These are phyloP conservation scores for Unio delphinus DNA, from an alignment of 2,888 invertebrate species.

Conservation along the genomic window DNA sequence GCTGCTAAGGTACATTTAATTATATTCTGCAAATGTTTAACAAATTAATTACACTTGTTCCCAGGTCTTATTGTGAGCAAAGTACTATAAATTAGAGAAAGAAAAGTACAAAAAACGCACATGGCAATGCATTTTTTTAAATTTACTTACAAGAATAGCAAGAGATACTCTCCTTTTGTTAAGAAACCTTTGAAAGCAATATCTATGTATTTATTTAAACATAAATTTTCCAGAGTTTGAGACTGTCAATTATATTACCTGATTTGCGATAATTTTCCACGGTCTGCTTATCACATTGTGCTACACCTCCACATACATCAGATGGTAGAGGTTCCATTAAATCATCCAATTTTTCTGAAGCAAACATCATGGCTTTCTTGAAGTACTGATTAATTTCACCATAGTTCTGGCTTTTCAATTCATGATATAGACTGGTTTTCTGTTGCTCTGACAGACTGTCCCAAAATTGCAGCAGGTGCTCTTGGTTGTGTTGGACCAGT, in stretches of 20 bases:
- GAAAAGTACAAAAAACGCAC: too few relatives aligned
- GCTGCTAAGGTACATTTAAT: too few relatives aligned
- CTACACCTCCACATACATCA: conserved; percentile 85
- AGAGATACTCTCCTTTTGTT: too few relatives aligned
- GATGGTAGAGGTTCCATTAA: conserved; percentile 87
- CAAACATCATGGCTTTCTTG: conserved; percentile 63
- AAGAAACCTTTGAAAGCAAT: too few relatives aligned
- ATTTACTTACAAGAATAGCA: too few relatives aligned
- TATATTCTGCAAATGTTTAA: too few relatives aligned
- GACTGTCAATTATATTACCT: conserved; percentile 72
- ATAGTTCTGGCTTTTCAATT: conserved; percentile 78
- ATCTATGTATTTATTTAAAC: too few relatives aligned
- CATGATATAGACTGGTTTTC: conserved; percentile 74
- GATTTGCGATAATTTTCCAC: conserved; percentile 80
- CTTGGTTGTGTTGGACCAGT: conserved; percentile 80
- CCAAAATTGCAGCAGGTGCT: conserved; percentile 88
- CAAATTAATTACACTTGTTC: too few relatives aligned
- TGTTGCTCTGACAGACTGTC: conserved; percentile 80
- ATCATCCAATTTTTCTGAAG: conserved; percentile 81
- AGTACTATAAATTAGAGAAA: too few relatives aligned
- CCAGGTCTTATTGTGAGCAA: too few relatives aligned
- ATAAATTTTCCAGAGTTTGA: not conserved
- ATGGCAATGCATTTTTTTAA: too few relatives aligned
- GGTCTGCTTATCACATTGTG: conserved; percentile 77
- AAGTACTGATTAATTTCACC: conserved; percentile 82